phyloP scores from a whole-genome alignment of 2,888 invertebrate species.

The Drosophila conformis region DNA sequence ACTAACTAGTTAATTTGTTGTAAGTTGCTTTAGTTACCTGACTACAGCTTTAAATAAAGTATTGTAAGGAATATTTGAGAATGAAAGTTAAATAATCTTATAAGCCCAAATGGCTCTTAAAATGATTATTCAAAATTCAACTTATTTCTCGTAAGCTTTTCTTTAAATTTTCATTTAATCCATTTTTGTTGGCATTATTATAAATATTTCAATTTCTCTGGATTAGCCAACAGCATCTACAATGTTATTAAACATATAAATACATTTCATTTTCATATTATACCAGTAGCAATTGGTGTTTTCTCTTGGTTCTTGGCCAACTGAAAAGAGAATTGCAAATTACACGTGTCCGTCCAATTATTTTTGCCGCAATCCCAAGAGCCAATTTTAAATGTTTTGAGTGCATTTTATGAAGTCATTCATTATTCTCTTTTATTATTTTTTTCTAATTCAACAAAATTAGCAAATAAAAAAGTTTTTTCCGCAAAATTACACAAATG shows the following conservation, averaged over 20 bases:
- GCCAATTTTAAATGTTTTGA: conserved; percentile 38
- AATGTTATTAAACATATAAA: not conserved
- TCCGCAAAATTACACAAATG: conserved; percentile 81
- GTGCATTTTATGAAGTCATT: conserved; percentile 64
- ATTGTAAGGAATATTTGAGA: not conserved
- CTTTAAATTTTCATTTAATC: not conserved
- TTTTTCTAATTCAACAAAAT: conserved; percentile 75
- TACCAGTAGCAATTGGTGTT: not conserved
- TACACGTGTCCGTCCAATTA: conserved; percentile 70
- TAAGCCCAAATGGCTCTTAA: not conserved
- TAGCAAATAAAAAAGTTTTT: conserved; percentile 79
- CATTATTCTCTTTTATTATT: conserved; percentile 73
- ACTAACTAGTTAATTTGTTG: not conserved
- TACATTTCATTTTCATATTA: not conserved
- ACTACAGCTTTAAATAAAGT: not conserved
- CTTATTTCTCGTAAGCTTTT: not conserved
- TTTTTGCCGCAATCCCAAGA: conserved; percentile 50
- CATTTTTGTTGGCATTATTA: not conserved
- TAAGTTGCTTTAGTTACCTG: not conserved
- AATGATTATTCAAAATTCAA: not conserved
- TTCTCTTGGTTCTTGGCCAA: conserved; percentile 6
- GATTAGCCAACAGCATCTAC: not conserved
- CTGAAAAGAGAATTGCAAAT: conserved; percentile 69
- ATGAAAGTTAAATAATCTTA: not conserved
- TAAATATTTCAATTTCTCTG: not conserved